These are phyloP conservation scores for Mimas tiliae DNA, from an alignment of 2,888 invertebrate species.

Conservation along the genomic window DNA sequence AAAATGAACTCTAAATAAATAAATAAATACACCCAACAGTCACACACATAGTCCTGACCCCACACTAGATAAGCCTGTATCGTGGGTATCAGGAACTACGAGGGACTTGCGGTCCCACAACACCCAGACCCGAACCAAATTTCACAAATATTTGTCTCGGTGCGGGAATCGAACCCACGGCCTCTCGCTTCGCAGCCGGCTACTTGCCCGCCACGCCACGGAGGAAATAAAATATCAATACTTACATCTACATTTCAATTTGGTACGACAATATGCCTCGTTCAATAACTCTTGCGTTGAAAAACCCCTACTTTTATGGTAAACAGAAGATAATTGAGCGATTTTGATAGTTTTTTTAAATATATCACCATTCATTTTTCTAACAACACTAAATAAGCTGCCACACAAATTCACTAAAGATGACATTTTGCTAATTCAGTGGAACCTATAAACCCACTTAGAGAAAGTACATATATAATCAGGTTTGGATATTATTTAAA, in stretches of 20 bases:
- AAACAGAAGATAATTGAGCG: slow-evolving; percentile 7
- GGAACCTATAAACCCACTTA: not conserved
- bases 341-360: slow-evolving; percentile 45
- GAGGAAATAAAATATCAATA: slow-evolving; percentile 47
- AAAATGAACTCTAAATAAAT: no score
- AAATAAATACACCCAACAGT: no score
- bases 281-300: slow-evolving; percentile 77
- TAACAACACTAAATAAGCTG: slow-evolving; percentile 49
- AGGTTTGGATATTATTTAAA: no score
- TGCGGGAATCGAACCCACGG: no score
- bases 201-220: no score
- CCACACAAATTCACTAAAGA: slow-evolving; percentile 51
- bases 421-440: slow-evolving; percentile 42
- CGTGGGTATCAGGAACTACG: no score
- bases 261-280: slow-evolving; percentile 87
- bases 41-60: no score
- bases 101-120: no score
- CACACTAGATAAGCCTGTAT: no score
- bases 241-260: slow-evolving; percentile 90
- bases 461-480: not conserved
- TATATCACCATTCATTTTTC: slow-evolving; percentile 54
- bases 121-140: no score
- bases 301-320: slow-evolving; percentile 46
- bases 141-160: no score
- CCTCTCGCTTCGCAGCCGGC: no score